Base-by-base conservation (phyloP, 2,113 vertebrate genomes). In the Probosciger aterrimus region DNA sequence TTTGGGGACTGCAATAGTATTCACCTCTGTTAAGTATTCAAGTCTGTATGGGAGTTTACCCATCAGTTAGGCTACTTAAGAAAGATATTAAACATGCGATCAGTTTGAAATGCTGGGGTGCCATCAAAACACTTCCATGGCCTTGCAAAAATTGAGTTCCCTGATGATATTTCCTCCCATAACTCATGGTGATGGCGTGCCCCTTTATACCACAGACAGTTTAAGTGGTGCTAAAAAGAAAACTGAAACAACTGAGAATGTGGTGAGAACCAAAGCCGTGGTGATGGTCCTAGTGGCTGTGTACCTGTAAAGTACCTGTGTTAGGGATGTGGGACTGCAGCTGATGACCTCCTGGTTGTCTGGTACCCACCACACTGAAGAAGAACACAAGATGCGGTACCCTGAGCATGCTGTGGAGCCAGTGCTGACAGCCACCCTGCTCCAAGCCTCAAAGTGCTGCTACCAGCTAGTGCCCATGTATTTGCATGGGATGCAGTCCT, bases 221-320 rank as follows among this genome's bases (percentile, higher is more conserved):
- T 64, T 70, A 14, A 16, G 11, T 31, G 33, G 4, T 59, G 20
- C 63, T 76, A 35, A 68, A 88, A 69, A 71, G 77, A 89, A 80
- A 44, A 55, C 50, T 81, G 67, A 75, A 84, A 33, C 46, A 67
- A 57, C 30, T 0, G 1, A 69, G 27, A 69, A 43, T 14, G 8
- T 4, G 28, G 43, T 28, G 33, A 80, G 63, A 67, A 64, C 22
- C n/a, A 70, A 75, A 84, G 44, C 20, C 2, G 0, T 0, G 1
- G 30, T 14, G 22, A 33, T 33, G n/a, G 7, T 53, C 57, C 11
- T 28, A 24, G 33, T 39, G n/a, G 19, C 33, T 6, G 0, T 9
- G 13, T 28, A 24, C 59, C 39, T 35, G 59, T 1, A 0, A 37
- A 35, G 18, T 28, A 24, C 59, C 60, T 41, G 59, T 2, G 0